Conservation (phyloP, 2,797 vertebrate genomes). For the Mastacembelus armatus region DNA sequence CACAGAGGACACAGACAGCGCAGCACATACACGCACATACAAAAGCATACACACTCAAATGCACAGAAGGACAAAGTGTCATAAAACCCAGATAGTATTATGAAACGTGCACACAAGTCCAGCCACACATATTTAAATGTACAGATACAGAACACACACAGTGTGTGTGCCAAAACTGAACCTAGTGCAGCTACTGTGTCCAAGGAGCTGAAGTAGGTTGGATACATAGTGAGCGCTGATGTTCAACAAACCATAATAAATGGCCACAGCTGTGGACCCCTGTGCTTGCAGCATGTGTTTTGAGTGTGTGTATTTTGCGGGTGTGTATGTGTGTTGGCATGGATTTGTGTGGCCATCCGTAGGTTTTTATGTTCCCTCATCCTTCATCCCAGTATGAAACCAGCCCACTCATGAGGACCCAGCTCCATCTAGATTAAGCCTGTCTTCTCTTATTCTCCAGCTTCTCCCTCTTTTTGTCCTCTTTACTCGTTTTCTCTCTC, state of each 20-base stretch:
- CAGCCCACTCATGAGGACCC: background rate
- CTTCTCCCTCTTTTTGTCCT: constrained; percentile 1
- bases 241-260: constrained; percentile 62
- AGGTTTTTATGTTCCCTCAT: constrained; percentile 24
- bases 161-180: background rate
- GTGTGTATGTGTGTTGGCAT: background rate
- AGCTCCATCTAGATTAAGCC: constrained; percentile 11
- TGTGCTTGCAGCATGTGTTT: background rate
- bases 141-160: constrained; percentile 8
- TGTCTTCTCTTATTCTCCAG: background rate
- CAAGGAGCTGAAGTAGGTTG: constrained; percentile 16
- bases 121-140: background rate
- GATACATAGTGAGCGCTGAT: constrained; percentile 41
- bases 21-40: background rate
- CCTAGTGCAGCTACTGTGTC: constrained; percentile 12
- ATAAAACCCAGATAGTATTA: background rate
- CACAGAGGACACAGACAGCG: background rate
- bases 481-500: constrained; percentile 15
- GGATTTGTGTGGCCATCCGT: constrained; percentile 12
- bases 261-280: constrained; percentile 51
- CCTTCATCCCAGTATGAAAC: constrained; percentile 27
- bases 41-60: background rate
- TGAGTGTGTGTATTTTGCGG: no score
- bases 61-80: background rate
- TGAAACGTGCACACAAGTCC: background rate